Conservation (phyloP, 2,113 vertebrate species). For the Phalacrocorax carbo region DNA sequence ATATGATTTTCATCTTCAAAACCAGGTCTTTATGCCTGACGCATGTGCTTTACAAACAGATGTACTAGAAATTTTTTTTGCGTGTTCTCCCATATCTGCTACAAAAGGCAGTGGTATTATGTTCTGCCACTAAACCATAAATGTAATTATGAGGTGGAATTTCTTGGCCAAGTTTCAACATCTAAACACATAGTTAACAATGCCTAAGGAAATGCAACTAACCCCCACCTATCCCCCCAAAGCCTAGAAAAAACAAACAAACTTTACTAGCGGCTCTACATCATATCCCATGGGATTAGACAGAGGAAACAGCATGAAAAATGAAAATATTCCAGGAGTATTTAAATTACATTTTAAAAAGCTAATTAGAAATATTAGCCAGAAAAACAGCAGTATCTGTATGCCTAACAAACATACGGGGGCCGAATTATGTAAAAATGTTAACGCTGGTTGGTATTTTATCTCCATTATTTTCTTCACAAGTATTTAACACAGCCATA, state of each 20-base stretch:
- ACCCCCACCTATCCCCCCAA: not conserved
- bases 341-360: not conserved
- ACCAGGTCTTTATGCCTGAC: not conserved
- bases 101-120: not conserved
- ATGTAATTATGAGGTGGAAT: conserved; percentile 5
- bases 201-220: conserved; percentile 28
- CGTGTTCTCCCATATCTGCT: not conserved
- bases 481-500: not conserved
- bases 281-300: not conserved
- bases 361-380: not conserved
- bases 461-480: not conserved
- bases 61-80: not conserved
- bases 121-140: conserved; percentile 9
- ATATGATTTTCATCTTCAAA: not conserved
- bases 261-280: not conserved
- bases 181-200: conserved; percentile 30
- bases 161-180: conserved; percentile 1
- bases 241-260: conserved; percentile 42
- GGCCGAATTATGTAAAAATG: fast-evolving
- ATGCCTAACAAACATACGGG: not conserved
- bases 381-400: not conserved
- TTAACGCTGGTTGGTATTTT: not conserved
- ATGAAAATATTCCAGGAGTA: not conserved
- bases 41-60: not conserved
- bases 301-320: conserved; percentile 39